Evolutionary conservation across 2,888 invertebrate species (phyloP), one percentile per base, ranked within the genome.

Genomic region (Allolobophora icterica): DNA sequence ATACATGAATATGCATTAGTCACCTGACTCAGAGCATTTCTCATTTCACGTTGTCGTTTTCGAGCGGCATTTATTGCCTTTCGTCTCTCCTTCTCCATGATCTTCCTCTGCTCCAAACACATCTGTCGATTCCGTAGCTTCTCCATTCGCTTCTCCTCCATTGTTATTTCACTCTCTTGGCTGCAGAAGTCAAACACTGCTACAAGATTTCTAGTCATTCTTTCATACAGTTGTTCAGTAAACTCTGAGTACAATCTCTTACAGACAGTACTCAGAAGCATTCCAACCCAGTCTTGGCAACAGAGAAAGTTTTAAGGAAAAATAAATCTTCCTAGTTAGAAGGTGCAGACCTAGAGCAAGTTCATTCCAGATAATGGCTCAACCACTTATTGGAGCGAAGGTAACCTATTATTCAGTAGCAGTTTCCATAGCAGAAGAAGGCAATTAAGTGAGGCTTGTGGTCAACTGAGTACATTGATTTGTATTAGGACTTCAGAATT

Each of bases 31-130:
- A 84, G 84, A 33, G 87, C 87, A 87, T 93, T 94, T 92, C 94
- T 94, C 15, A 94, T 93, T 90, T 95, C 95, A 90, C 92, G 93
- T 52, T 94, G 94, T 89, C 95, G 92, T 91, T 93, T 93, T 84
- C 94, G 94, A 1, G 95, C 95, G 30, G 94, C 94, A 40, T 93
- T 92, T 11, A 95, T 93, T 24, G 95, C 95, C 91, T 94, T 95
- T 71, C 93, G 93, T 45, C 95, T 92, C 92, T 95, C 95, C 90
- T 94, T 92, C 92, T 95, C 95, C 94, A 94, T 95, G 89, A 94
- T 94, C 90, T 94, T 94, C n/a, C 94, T 92, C 13, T 93, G 93
- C 83, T 94, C 94, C 89, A 91, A 84, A 33, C 92, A 92, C 34
- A 92, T 91, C 83, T 92, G 90, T 91, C 93, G 87, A 87, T 87